A percentile compares a stretch with the other conserved stretches of the same genome.
Evolutionary conservation across 2,888 invertebrate genomes (phyloP).

Genomic region (Hymenopus coronatus): DNA sequence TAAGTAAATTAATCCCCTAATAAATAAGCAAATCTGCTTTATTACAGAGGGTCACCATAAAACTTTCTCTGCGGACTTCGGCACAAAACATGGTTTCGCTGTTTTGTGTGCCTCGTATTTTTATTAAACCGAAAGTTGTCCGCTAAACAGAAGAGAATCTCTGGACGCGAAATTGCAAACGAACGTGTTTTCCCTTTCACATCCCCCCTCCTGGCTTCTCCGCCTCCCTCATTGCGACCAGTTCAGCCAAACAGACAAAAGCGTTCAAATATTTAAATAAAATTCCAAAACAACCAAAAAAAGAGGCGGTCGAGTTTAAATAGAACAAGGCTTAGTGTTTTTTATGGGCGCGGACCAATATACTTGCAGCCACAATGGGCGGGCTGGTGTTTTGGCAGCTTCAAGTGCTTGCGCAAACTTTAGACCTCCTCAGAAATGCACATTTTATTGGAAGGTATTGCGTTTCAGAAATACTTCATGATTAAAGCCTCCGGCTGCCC

Average conservation of each 20-base stretch:
- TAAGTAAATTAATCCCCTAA: not conserved
- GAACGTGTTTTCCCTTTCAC: not conserved
- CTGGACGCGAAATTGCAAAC: not conserved
- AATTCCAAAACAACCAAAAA: not conserved
- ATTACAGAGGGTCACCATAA: not conserved
- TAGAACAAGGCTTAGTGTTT: not conserved
- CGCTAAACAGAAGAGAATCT: not conserved
- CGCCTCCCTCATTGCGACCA: not conserved
- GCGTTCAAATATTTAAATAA: not conserved
- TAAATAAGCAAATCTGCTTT: not conserved
- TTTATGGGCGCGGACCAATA: not conserved
- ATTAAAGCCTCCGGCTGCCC: not conserved
- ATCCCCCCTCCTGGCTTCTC: not conserved
- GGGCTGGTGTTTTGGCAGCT: not conserved
- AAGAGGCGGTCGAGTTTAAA: not conserved
- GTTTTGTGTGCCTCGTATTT: not conserved
- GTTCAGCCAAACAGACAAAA: not conserved
- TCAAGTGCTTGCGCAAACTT: not conserved
- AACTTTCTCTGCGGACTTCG: not conserved
- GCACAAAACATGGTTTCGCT: not conserved
- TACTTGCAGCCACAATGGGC: not conserved
- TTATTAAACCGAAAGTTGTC: not conserved
- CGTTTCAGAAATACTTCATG: not conserved
- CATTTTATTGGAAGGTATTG: not conserved
- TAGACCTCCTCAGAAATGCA: not conserved